These are phyloP conservation scores for Raja brachyura DNA, from an alignment of 2,113 vertebrate genomes.

Conservation along the genomic window DNA sequence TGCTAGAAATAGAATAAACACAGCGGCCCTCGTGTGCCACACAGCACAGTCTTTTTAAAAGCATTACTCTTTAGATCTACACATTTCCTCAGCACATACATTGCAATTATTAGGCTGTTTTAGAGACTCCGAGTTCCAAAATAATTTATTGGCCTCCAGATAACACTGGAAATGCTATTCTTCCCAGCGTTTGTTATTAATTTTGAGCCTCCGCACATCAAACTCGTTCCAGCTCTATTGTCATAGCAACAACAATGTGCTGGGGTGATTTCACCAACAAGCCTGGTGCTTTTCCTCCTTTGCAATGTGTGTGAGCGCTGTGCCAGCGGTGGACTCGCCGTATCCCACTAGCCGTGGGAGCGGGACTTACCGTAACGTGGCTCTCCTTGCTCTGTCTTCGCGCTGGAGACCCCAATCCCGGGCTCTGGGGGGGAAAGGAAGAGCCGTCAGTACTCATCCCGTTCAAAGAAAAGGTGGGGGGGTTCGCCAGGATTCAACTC, in stretches of 20 bases:
- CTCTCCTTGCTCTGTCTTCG: slow-evolving; percentile 72
- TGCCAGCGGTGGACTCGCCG: too few relatives aligned
- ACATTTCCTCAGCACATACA: not conserved
- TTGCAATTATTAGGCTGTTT: not conserved
- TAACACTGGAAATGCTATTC: not conserved
- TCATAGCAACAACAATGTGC: slow-evolving; percentile 33
- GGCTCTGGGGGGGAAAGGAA: slow-evolving; percentile 70
- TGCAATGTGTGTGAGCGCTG: too few relatives aligned
- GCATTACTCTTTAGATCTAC: not conserved
- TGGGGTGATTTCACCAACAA: not conserved
- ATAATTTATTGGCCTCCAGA: slow-evolving; percentile 18
- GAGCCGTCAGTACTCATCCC: slow-evolving; percentile 46
- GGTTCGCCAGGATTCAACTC: not conserved
- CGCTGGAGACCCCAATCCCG: slow-evolving; percentile 65
- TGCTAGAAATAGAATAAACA: not conserved
- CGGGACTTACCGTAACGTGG: slow-evolving; percentile 68
- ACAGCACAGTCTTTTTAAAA: not conserved
- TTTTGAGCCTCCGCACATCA: not conserved
- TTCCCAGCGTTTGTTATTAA: not conserved
- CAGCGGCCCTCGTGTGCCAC: not conserved
- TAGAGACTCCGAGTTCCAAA: not conserved
- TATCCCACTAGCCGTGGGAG: too few relatives aligned
- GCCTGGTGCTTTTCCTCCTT: too few relatives aligned
- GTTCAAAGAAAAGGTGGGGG: not conserved
- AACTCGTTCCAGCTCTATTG: slow-evolving; percentile 14